phyloP scores from a whole-genome alignment of 2,113 vertebrate genomes.

The Felis catus region F.catus_Fca126_mat1.0 CM031419.1:50522001-50522500 shows the following conservation, averaged over 20 bases:
- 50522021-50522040: background rate
- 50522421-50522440: constrained; percentile 45
- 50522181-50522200: constrained; percentile 73
- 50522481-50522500: constrained; percentile 63
- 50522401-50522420: background rate
- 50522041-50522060: background rate
- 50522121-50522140: constrained; percentile 8
- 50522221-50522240: constrained; percentile 45
- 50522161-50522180: constrained; percentile 30
- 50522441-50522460: background rate
- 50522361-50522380: constrained; percentile 1
- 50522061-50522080: background rate
- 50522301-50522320: constrained; percentile 54
- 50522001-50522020: background rate
- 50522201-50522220: constrained; percentile 50
- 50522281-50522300: background rate
- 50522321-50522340: constrained; percentile 60
- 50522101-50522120: background rate
- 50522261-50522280: constrained; percentile 62
- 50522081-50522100: constrained; percentile 3
- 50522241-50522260: background rate
- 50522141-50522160: constrained; percentile 54
- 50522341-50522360: constrained; percentile 17
- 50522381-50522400: constrained; percentile 15
- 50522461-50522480: constrained; percentile 27